Percentiles rank a stretch among this genome's conserved stretches.
phyloP scores from a whole-genome alignment of 2,888 invertebrate genomes.

The Xylota sylvarum region DNA sequence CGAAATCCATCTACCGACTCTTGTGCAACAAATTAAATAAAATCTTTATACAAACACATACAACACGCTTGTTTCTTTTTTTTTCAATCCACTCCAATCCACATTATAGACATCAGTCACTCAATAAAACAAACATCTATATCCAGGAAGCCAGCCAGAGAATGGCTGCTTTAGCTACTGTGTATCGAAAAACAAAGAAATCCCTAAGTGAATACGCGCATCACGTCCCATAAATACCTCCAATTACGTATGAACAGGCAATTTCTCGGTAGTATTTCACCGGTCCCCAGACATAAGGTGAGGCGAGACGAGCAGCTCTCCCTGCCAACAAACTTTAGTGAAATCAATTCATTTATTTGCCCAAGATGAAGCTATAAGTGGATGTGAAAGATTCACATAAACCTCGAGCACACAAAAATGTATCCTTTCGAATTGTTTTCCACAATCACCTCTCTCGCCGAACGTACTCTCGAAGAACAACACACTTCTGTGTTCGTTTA shows the following conservation, averaged over 20 bases:
- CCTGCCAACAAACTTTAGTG: conserved; percentile 56
- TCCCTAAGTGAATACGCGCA: conserved; percentile 62
- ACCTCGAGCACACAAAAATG: conserved; percentile 58
- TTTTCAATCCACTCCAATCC: conserved; percentile 40
- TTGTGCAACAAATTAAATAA: conserved; percentile 14
- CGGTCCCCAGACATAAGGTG: neutral
- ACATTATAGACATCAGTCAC: conserved; percentile 66
- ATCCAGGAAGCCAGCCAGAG: conserved; percentile 33
- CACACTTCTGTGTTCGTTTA: conserved; percentile 39
- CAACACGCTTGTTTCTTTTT: conserved; percentile 13
- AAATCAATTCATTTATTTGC: conserved; percentile 77
- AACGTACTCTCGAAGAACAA: conserved; percentile 20
- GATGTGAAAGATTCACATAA: conserved; percentile 74
- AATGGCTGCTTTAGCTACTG: conserved; percentile 2
- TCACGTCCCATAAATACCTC: conserved; percentile 69
- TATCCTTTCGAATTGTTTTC: conserved; percentile 67
- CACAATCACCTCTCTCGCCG: conserved; percentile 29
- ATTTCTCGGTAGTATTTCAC: conserved; percentile 26
- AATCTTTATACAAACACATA: neutral
- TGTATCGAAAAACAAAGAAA: conserved; percentile 30
- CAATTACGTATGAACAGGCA: conserved; percentile 68
- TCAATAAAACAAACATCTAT: conserved; percentile 71
- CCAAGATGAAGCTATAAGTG: conserved; percentile 75
- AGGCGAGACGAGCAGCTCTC: neutral
- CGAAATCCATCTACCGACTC: neutral